Conservation (phyloP, 1,140 invertebrate species). For the Zaprionus capensis region DNA sequence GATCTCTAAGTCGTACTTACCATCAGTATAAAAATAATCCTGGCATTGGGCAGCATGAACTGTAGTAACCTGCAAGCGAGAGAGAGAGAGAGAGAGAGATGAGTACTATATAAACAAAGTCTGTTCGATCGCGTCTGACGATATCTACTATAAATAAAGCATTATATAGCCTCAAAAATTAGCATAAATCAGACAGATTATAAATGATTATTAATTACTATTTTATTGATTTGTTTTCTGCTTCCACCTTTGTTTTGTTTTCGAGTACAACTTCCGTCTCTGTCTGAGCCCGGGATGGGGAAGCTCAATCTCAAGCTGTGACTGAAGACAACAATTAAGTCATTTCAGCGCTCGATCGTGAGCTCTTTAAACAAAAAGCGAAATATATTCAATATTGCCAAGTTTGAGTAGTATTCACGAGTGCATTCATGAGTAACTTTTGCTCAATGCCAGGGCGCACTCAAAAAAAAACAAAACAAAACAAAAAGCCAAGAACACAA, state of each 20-base stretch:
- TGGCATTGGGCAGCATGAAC: slow-evolving; percentile 82
- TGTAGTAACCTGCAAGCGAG: slow-evolving; percentile 79
- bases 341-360: slow-evolving; percentile 65
- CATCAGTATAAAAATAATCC: slow-evolving; percentile 81
- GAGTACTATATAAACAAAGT: slow-evolving; percentile 28
- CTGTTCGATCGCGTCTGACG: slow-evolving; percentile 46
- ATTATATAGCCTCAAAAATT: slow-evolving; percentile 52
- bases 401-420: slow-evolving; percentile 28
- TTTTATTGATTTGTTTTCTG: slow-evolving; percentile 72
- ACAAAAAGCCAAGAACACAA: slow-evolving; percentile 3
- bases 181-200: slow-evolving; percentile 72
- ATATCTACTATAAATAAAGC: slow-evolving; percentile 67
- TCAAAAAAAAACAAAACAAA: slow-evolving; percentile 11
- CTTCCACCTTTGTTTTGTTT: slow-evolving; percentile 13
- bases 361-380: slow-evolving; percentile 55
- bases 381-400: slow-evolving; percentile 30
- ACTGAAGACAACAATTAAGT: slow-evolving; percentile 62
- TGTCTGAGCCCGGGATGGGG: slow-evolving; percentile 13
- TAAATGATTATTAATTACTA: slow-evolving; percentile 71
- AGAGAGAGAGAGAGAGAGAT: slow-evolving; percentile 32
- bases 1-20: slow-evolving; percentile 43
- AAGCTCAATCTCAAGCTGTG: neutral
- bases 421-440: slow-evolving; percentile 25
- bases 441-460: slow-evolving; percentile 58
- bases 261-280: slow-evolving; percentile 65